Percentiles rank a stretch among this genome's conserved stretches.
phyloP scores from a whole-genome alignment of 2,888 invertebrate species.

The Nasonia oneida region DNA sequence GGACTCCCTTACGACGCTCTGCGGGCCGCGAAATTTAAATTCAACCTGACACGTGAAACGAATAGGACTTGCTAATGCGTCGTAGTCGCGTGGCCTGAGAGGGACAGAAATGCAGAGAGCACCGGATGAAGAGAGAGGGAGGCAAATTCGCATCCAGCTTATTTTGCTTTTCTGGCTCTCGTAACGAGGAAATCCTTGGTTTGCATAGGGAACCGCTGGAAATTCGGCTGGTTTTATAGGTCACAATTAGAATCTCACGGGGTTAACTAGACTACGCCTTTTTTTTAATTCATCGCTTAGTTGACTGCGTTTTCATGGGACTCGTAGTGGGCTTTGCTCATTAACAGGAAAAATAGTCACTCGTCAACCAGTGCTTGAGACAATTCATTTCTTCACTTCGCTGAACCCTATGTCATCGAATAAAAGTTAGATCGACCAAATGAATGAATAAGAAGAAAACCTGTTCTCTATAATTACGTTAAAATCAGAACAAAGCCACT shows the following conservation, averaged over 20 bases:
- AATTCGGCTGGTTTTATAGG: slow-evolving; percentile 30
- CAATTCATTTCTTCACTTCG: too few species aligned
- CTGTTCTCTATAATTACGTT: too few species aligned
- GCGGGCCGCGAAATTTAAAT: slow-evolving; percentile 61
- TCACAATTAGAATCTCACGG: neutral
- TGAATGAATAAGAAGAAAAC: too few species aligned
- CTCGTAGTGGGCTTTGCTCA: too few species aligned
- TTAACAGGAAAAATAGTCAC: too few species aligned
- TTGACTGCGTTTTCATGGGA: too few species aligned
- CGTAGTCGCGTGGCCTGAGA: slow-evolving; percentile 10
- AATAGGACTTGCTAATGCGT: slow-evolving; percentile 67
- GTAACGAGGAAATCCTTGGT: slow-evolving; percentile 57
- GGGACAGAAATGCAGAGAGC: slow-evolving; percentile 30
- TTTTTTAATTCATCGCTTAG: neutral
- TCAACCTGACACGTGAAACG: slow-evolving; percentile 63
- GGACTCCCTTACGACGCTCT: slow-evolving; percentile 45
- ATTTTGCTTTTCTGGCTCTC: slow-evolving; percentile 50
- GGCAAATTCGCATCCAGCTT: slow-evolving; percentile 56
- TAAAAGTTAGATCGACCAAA: too few species aligned
- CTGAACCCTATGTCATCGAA: too few species aligned
- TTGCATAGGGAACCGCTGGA: slow-evolving; percentile 44
- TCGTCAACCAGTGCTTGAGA: too few species aligned
- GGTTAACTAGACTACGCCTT: neutral
- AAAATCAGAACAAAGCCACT: too few species aligned
- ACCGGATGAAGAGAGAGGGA: slow-evolving; percentile 5